Percentiles rank a stretch among this genome's conserved stretches.
Evolutionary conservation across 2,113 vertebrate species (phyloP).

Genomic region (Lepus americanus): DNA sequence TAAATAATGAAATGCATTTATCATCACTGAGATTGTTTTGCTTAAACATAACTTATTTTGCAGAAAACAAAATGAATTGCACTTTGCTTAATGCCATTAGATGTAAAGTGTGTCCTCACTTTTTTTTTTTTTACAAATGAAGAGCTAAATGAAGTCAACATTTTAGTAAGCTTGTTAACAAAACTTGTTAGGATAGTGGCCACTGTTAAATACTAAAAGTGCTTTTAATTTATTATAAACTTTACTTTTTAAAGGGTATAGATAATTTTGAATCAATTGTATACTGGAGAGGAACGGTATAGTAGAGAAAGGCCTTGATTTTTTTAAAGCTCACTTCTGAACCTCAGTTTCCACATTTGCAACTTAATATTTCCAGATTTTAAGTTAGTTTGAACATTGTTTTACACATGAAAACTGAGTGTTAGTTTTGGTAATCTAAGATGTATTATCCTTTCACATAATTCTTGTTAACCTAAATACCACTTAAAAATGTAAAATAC

Average conservation of each 20-base stretch:
- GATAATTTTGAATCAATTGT: slow-evolving; percentile 36
- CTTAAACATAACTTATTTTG: slow-evolving; percentile 77
- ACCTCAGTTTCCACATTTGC: background rate
- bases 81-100: slow-evolving; percentile 63
- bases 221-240: background rate
- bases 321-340: background rate
- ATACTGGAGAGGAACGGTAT: background rate
- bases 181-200: background rate
- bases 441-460: slow-evolving; percentile 18
- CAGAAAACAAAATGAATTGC: slow-evolving; percentile 57
- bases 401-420: slow-evolving; percentile 17
- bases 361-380: slow-evolving; percentile 46
- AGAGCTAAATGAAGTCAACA: slow-evolving; percentile 39
- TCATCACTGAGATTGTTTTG: slow-evolving; percentile 73
- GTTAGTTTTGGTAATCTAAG: slow-evolving; percentile 38
- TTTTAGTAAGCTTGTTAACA: slow-evolving; percentile 16
- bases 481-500: background rate
- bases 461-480: background rate
- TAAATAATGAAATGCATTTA: slow-evolving; percentile 93
- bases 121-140: slow-evolving; percentile 45
- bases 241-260: slow-evolving; percentile 25
- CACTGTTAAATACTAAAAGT: slow-evolving; percentile 43
- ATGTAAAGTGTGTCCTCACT: background rate
- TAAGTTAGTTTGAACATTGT: slow-evolving; percentile 50
- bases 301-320: background rate